A percentile compares a stretch with the other conserved stretches of the same genome.
Evolutionary conservation across 2,888 invertebrate species (phyloP).

Genomic region (Synanthedon vespiformis): DNA sequence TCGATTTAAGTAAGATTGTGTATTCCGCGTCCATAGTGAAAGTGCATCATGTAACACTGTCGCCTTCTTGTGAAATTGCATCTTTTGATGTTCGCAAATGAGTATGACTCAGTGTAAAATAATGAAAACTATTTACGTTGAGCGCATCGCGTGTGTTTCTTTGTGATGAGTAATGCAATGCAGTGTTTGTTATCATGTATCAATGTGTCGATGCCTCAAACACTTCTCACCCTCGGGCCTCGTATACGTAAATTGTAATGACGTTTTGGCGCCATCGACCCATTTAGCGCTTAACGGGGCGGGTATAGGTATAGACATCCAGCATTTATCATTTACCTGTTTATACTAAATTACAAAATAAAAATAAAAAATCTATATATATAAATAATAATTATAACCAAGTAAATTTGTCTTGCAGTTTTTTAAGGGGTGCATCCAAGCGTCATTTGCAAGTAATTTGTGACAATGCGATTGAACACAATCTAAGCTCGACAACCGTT

Average conservation of each 20-base stretch:
- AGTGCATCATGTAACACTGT: conserved; percentile 69
- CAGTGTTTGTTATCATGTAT: not conserved
- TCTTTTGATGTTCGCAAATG: conserved; percentile 35
- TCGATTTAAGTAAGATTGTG: conserved; percentile 9
- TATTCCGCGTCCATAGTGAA: conserved; percentile 51
- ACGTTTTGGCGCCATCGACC: conserved; percentile 71
- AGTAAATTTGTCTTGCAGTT: conserved; percentile 43
- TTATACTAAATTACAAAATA: conserved; percentile 6
- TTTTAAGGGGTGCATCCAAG: conserved; percentile 53
- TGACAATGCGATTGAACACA: conserved; percentile 64
- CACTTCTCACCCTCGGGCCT: conserved; percentile 27
- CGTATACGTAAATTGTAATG: conserved; percentile 16
- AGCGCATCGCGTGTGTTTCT: conserved; percentile 17
- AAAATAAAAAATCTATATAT: conserved; percentile 36
- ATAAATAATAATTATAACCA: conserved; percentile 30
- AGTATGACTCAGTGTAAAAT: conserved; percentile 39
- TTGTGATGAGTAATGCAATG: conserved; percentile 19
- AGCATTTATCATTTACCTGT: too few relatives aligned
- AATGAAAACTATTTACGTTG: conserved; percentile 19
- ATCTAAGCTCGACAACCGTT: conserved; percentile 44
- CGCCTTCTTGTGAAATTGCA: conserved; percentile 66
- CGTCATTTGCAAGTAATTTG: conserved; percentile 56
- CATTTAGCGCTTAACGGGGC: conserved; percentile 54
- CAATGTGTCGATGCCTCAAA: conserved; percentile 3
- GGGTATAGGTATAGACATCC: conserved; percentile 29